Evolutionary conservation across 2,888 invertebrate genomes (phyloP).

Genomic region (Hesperia comma): DNA sequence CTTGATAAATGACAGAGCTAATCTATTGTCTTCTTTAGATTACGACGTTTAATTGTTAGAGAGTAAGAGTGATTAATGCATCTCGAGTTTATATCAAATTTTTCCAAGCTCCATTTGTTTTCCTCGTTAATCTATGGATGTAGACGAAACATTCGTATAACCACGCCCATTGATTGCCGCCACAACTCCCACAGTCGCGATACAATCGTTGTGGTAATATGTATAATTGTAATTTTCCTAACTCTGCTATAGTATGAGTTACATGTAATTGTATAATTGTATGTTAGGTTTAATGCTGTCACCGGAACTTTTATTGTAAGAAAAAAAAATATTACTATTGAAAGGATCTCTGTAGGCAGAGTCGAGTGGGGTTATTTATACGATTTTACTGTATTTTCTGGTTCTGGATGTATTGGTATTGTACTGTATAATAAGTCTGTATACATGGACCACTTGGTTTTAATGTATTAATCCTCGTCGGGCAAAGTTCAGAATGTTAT

Average conservation of each 20-base stretch:
- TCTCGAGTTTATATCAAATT: too few relatives aligned
- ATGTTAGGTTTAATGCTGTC: constrained; percentile 35
- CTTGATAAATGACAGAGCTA: too few relatives aligned
- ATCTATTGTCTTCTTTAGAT: too few relatives aligned
- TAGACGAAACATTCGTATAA: too few relatives aligned
- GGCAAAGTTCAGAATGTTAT: constrained; percentile 13
- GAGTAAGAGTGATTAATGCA: too few relatives aligned
- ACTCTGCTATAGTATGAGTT: constrained; percentile 36
- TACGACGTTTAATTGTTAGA: too few relatives aligned
- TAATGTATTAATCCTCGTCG: not conserved
- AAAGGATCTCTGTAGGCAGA: constrained; percentile 35
- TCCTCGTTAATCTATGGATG: not conserved
- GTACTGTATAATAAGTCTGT: constrained; percentile 34
- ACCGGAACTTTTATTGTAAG: constrained; percentile 35
- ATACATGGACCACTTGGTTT: constrained; percentile 27
- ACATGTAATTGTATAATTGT: constrained; percentile 34
- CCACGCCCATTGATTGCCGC: not conserved
- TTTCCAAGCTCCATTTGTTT: not conserved
- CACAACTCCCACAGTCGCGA: not conserved
- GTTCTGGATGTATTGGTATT: constrained; percentile 34
- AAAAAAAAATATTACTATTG: constrained; percentile 30
- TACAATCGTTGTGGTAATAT: constrained; percentile 19
- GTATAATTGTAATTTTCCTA: constrained; percentile 36
- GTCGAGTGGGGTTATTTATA: constrained; percentile 34
- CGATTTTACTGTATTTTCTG: constrained; percentile 35